Percentiles rank a stretch among this genome's conserved stretches.
Conservation (phyloP, 2,797 vertebrate genomes). For the Chelidonichthys spinosus region DNA sequence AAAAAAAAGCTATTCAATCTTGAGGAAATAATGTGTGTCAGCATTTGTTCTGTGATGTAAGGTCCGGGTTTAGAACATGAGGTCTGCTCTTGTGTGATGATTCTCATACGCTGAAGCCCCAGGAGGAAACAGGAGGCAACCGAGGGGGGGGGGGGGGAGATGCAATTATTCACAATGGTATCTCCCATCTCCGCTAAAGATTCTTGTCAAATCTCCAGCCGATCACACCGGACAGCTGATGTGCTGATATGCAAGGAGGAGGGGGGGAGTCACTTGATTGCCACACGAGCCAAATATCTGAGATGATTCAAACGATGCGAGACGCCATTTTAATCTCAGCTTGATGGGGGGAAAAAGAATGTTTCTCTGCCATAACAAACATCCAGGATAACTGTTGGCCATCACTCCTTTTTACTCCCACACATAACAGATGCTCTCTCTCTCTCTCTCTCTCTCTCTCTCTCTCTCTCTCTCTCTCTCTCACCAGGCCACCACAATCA, state of each 20-base stretch:
- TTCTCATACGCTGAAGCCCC: slow-evolving; percentile 23
- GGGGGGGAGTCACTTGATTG: slow-evolving; percentile 5
- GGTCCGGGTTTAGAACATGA: slow-evolving; percentile 29
- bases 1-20: slow-evolving; percentile 53
- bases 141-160: slow-evolving; percentile 23
- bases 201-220: slow-evolving; percentile 26
- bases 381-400: slow-evolving; percentile 30
- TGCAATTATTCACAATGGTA: not conserved
- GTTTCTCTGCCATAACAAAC: slow-evolving; percentile 13
- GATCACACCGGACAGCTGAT: slow-evolving; percentile 29
- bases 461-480: slow-evolving; percentile 7
- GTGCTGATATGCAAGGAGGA: not conserved
- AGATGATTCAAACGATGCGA: slow-evolving; percentile 1
- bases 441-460: slow-evolving; percentile 7
- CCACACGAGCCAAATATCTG: slow-evolving; percentile 17
- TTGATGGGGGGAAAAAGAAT: not conserved
- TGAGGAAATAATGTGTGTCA: slow-evolving; percentile 69
- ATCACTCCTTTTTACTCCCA: slow-evolving; percentile 42
- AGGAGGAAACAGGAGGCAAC: slow-evolving; percentile 29
- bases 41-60: slow-evolving; percentile 60
- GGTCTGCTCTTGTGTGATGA: slow-evolving; percentile 51
- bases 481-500: slow-evolving; percentile 27
- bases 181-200: slow-evolving; percentile 4
- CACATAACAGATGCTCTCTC: slow-evolving; percentile 29
- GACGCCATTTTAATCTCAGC: not conserved